Base-by-base conservation (phyloP, 2,797 vertebrate genomes). In the Danionella dracula region DNA sequence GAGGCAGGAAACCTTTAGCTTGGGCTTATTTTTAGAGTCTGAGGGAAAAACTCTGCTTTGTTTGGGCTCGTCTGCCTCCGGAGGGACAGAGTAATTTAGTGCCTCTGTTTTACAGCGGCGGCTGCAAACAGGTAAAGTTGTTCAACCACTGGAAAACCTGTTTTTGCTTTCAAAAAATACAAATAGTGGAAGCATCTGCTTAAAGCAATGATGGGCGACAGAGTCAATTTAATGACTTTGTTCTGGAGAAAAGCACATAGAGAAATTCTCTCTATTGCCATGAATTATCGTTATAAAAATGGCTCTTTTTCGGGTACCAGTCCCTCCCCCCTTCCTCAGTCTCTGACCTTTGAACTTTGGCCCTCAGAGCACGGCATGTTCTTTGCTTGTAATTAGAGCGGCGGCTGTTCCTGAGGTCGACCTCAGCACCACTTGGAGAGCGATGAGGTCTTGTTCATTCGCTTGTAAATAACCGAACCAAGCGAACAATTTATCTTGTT, bases 341-440 rank as follows among this genome's bases (percentile, higher is more conserved):
- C 70, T 77, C 65, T 89, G 87, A 90, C 87, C 87, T 16, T 9
- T 17, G 81, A 84, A 3, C 23, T 27, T 27, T 27, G 23, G 89
- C 89, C 87, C 76, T n/a, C 51, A 69, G 81, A 86, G 86, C 86
- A 82, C 82, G 75, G 87, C 88, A 86, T 80, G 79, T 84, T 82
- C 80, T 83, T 83, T 83, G 85, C 84, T 87, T 83, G 87, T 92
- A 93, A 93, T 93, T 90, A 92, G 87, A 70, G 78, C 70, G 79
- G 81, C 75, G 74, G 72, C 74, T 81, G 81, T 76, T 80, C 67
- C 81, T 84, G 81, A 73, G 75, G 70, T 68, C 87, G 87, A 79
- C 88, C 87, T 87, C 85, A 83, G 81, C 85, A 81, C 86, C 87
- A 83, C 83, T 66, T 51, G 3, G n/a, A 23, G 34, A 20, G 23